A percentile compares a stretch with the other conserved stretches of the same genome.
phyloP scores from a whole-genome alignment of 53 echinoderm and acorn worm genomes.

The Astropecten irregularis region DNA sequence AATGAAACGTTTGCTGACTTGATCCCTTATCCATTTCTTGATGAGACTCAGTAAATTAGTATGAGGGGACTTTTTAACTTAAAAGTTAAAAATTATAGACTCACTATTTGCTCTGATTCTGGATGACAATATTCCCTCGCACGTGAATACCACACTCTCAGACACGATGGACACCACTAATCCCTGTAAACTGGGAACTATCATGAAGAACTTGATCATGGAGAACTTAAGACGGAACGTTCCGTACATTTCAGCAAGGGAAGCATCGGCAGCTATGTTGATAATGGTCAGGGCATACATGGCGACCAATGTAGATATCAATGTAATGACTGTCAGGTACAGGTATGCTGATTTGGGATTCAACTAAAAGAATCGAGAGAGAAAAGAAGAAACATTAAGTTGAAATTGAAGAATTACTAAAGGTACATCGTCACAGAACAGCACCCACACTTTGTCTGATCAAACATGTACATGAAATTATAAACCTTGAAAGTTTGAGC shows the following conservation, averaged over 20 bases:
- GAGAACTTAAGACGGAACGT: slow-evolving; percentile 57
- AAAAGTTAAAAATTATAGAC: no score
- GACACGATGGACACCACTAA: slow-evolving; percentile 63
- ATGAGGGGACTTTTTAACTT: no score
- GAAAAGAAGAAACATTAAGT: not conserved
- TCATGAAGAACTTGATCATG: slow-evolving; percentile 66
- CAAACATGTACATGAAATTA: no score
- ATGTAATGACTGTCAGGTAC: slow-evolving; percentile 60
- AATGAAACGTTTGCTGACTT: no score
- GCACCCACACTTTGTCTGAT: no score
- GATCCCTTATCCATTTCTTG: no score
- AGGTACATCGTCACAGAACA: no score
- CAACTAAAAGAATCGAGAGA: slow-evolving; percentile 29
- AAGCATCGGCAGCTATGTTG: slow-evolving; percentile 63
- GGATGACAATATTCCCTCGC: slow-evolving; percentile 12
- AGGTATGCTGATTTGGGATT: slow-evolving; percentile 61
- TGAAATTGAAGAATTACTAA: not conserved
- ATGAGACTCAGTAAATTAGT: no score
- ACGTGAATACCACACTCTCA: slow-evolving; percentile 29
- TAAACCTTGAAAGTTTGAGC: no score
- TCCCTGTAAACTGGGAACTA: slow-evolving; percentile 68
- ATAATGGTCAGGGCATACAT: slow-evolving; percentile 79
- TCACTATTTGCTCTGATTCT: slow-evolving; percentile 20
- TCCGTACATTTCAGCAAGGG: slow-evolving; percentile 40
- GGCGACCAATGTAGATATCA: slow-evolving; percentile 65